phyloP scores from a whole-genome alignment of 2,888 invertebrate species.

The Andrena minutula region DNA sequence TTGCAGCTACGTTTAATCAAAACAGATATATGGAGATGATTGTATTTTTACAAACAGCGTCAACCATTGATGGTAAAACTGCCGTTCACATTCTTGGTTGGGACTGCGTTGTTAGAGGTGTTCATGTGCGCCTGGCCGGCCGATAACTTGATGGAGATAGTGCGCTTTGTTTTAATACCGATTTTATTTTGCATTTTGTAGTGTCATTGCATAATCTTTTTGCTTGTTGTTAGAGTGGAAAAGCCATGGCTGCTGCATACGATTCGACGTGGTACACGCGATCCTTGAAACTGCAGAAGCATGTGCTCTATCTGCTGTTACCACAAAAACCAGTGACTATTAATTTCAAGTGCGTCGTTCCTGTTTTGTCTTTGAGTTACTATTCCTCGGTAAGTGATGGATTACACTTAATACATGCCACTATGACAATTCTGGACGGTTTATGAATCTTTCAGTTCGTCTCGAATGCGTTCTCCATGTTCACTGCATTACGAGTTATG shows the following conservation, averaged over 20 bases:
- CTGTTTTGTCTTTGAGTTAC: no score
- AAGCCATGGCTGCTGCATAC: constrained; percentile 11
- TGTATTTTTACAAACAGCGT: constrained; percentile 44
- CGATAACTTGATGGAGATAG: constrained; percentile 69
- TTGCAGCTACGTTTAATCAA: no score
- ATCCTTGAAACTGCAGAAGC: not conserved
- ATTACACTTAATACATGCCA: no score
- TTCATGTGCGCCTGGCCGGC: constrained; percentile 75
- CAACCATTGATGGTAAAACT: constrained; percentile 64
- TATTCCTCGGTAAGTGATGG: no score
- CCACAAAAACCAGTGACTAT: constrained; percentile 39
- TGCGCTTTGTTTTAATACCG: constrained; percentile 18
- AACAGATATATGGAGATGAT: not conserved
- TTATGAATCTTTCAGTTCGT: no score
- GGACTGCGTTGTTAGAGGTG: constrained; percentile 67
- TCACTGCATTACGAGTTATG: no score
- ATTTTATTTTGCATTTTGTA: not conserved
- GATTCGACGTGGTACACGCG: constrained; percentile 30
- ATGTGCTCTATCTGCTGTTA: constrained; percentile 16
- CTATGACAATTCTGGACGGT: no score
- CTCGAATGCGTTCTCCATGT: no score
- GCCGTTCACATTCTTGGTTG: constrained; percentile 62
- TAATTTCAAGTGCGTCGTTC: no score
- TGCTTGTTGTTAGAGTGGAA: constrained; percentile 34
- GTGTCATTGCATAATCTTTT: no score